Percentiles rank a stretch among this genome's conserved stretches.
phyloP scores from a whole-genome alignment of 2,797 vertebrate species.

The Peromyscus nudipes region DNA sequence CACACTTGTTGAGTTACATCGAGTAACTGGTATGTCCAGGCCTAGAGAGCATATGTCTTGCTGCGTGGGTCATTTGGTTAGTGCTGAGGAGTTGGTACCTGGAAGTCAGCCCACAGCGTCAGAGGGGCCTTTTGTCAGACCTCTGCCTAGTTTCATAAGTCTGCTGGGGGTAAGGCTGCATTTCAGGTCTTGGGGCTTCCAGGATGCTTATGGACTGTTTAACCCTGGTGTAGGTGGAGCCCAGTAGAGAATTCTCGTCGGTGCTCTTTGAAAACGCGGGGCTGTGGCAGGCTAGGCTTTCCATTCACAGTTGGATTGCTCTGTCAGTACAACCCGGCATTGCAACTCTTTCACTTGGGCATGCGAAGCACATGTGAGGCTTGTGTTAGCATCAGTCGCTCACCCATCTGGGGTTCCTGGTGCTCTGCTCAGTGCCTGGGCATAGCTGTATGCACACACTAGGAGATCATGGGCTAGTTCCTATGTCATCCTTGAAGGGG shows the following conservation, averaged over 20 bases:
- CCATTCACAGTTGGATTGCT: background rate
- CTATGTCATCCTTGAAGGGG: too few species aligned
- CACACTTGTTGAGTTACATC: slow-evolving; percentile 27
- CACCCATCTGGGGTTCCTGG: background rate
- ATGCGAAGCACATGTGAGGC: background rate
- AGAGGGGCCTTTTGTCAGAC: background rate
- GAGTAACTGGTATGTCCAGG: background rate
- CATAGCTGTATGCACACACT: background rate
- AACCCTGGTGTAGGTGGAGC: background rate
- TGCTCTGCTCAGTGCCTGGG: background rate
- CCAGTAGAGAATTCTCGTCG: background rate
- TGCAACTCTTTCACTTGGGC: background rate
- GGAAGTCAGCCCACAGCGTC: background rate
- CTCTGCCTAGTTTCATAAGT: background rate
- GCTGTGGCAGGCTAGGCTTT: background rate
- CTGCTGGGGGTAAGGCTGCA: background rate
- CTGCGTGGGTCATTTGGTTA: background rate
- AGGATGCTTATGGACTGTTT: background rate
- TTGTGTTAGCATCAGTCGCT: background rate
- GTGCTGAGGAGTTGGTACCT: background rate
- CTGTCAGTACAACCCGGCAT: background rate
- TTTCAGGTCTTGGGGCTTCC: background rate
- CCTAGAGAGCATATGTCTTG: background rate
- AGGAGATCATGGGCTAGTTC: background rate
- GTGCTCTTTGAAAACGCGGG: background rate